Evolutionary conservation across 2,797 vertebrate genomes (phyloP).

Genomic region (Sebastes miniatus): DNA sequence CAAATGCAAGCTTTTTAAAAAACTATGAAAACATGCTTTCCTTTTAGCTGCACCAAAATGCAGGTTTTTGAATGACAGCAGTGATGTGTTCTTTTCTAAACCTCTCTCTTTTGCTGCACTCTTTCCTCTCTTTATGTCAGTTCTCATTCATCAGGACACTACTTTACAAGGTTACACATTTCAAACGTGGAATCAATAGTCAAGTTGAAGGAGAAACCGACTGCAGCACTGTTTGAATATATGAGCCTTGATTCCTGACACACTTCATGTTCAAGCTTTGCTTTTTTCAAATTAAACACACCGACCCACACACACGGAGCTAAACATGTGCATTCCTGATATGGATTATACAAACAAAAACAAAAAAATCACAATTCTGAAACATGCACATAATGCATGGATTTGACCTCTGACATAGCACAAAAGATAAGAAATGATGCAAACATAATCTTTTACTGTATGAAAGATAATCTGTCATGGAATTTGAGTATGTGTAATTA

Average conservation of each 20-base stretch:
- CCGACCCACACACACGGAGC: background rate
- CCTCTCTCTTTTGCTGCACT: background rate
- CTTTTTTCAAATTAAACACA: background rate
- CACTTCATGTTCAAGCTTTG: background rate
- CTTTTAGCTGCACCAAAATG: background rate
- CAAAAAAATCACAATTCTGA: background rate
- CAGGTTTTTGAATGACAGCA: background rate
- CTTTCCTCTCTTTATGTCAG: background rate
- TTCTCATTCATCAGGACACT: background rate
- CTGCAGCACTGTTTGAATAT: background rate
- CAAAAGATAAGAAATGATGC: constrained; percentile 36
- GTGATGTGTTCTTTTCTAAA: background rate
- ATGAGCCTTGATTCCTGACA: background rate
- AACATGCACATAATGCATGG: constrained; percentile 4
- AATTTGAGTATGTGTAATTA: constrained; percentile 45
- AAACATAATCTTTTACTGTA: constrained; percentile 38
- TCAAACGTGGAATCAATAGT: background rate
- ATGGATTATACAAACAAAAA: background rate
- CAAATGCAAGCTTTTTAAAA: background rate
- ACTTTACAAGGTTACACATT: constrained; percentile 6
- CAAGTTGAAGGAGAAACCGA: background rate
- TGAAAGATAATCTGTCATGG: constrained; percentile 44
- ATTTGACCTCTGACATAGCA: constrained; percentile 19
- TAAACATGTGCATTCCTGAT: background rate
- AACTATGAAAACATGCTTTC: background rate